These are phyloP conservation scores for Shinisaurus crocodilurus DNA, from an alignment of 2,113 vertebrate species.

Conservation along the genomic window DNA sequence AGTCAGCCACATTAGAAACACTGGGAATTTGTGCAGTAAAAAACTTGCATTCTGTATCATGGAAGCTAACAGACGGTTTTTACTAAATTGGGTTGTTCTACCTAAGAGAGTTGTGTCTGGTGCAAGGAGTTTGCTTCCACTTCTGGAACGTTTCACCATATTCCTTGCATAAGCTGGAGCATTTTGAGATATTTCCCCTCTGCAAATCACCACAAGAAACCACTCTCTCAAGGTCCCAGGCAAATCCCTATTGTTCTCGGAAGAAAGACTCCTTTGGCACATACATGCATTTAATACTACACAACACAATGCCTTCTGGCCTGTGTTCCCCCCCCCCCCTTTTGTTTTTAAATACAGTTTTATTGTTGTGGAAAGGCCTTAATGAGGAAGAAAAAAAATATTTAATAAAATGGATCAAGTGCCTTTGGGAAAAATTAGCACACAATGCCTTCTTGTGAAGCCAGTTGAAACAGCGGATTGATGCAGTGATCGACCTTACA, in stretches of 20 bases:
- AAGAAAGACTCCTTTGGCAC: conserved; percentile 38
- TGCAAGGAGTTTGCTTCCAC: neutral
- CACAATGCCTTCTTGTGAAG: conserved; percentile 76
- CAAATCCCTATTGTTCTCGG: conserved; percentile 50
- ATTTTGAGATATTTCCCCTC: neutral
- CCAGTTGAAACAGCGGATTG: conserved; percentile 69
- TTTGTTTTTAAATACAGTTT: conserved; percentile 49
- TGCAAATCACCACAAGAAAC: neutral
- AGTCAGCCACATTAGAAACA: neutral
- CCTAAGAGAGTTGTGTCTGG: neutral
- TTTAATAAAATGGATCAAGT: conserved; percentile 75
- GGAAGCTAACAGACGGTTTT: neutral
- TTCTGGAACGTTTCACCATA: neutral
- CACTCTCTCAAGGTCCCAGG: neutral
- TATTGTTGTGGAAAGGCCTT: conserved; percentile 71
- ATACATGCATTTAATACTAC: conserved; percentile 32
- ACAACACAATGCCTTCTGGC: conserved; percentile 61
- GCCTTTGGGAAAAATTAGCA: conserved; percentile 76
- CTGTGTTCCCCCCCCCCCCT: conserved; percentile 27
- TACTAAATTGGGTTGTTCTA: neutral
- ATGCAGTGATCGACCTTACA: conserved; percentile 67
- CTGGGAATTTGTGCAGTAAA: neutral
- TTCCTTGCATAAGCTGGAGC: neutral
- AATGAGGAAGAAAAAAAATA: conserved; percentile 67
- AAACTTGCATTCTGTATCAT: neutral